Evolutionary conservation across 1,140 invertebrate genomes (phyloP).

Genomic region (Ceratina calcarata): DNA sequence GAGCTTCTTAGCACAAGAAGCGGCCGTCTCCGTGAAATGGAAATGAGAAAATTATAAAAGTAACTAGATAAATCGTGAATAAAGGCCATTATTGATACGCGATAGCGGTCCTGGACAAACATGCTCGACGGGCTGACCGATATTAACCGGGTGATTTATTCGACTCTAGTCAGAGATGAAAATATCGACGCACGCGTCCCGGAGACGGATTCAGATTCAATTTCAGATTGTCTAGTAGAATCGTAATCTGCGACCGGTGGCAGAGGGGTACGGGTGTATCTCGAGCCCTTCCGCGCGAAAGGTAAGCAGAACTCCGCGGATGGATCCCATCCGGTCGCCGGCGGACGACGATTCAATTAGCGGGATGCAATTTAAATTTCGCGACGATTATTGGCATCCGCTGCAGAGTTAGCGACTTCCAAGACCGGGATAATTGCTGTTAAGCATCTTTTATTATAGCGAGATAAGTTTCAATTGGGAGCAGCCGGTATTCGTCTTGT

Average conservation of each 20-base stretch:
- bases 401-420: neutral
- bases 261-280: too few species aligned
- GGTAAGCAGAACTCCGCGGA: neutral
- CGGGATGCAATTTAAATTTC: constrained; percentile 14
- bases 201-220: constrained; percentile 30
- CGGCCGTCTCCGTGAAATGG: constrained; percentile 70
- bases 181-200: neutral
- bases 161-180: neutral
- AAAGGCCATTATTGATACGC: constrained; percentile 71
- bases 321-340: neutral
- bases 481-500: too few species aligned
- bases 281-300: neutral
- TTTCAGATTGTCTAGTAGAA: constrained; percentile 36
- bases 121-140: constrained; percentile 13
- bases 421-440: neutral
- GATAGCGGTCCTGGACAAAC: constrained; percentile 14
- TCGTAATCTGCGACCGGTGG: constrained; percentile 14
- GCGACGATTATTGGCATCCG: neutral
- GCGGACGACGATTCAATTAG: constrained; percentile 28
- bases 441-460: neutral
- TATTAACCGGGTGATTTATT: constrained; percentile 57
- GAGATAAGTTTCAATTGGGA: neutral
- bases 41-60: constrained; percentile 78
- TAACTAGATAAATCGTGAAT: constrained; percentile 74
- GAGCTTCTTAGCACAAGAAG: constrained; percentile 67